Evolutionary conservation across 2,888 invertebrate species (phyloP), one percentile per base, ranked within the genome.

Genomic region (Leptodirus hochenwartii): DNA sequence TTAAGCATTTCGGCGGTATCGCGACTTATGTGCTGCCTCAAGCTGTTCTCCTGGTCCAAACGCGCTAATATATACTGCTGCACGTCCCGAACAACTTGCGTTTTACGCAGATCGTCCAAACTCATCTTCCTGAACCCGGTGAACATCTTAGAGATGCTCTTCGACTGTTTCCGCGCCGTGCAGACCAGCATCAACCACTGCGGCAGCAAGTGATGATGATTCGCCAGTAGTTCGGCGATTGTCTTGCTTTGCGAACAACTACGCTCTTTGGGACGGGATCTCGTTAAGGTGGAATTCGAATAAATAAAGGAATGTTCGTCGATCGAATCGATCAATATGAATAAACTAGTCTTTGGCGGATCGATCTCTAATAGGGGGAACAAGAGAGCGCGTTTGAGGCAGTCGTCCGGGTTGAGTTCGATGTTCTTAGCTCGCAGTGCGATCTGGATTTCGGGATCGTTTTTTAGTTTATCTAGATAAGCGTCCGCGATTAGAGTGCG

Each of bases 1-100:
- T 95, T 93, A 3, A 95, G 58, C 54, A 90, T 88, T 40, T 93
- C 91, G 0, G 93, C 93, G 1, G 91, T 91, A 47, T 85, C 84
- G 32, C 79, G 63, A 23, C 84, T 87, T 36, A 93, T 76, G 46
- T 91, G 87, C 36, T 85, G 84, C 20, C 85, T 62, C 5, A 93
- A 64, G 15, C 79, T 70, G 12, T 87, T 85, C 47, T 93, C 91
- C 6, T 80, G 76, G 49, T 93, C 91, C 20, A 95, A 58, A 2
- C 93, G 61, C 3, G 81, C 79, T 8, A 93, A 65, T 34, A 95
- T 93, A 48, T 93, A 95, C 45, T 91, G 78, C 52, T 95, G 93
- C 0, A 93, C 88, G 51, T 95, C 95, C 4, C 88, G 72, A 0
- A 93, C 82, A 4, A 95, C 91, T 53, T 82, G 80, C 1, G 77